Evolutionary conservation across 2,113 vertebrate genomes (phyloP), one percentile per base, ranked within the genome.

Genomic region (Cathartes aura): DNA sequence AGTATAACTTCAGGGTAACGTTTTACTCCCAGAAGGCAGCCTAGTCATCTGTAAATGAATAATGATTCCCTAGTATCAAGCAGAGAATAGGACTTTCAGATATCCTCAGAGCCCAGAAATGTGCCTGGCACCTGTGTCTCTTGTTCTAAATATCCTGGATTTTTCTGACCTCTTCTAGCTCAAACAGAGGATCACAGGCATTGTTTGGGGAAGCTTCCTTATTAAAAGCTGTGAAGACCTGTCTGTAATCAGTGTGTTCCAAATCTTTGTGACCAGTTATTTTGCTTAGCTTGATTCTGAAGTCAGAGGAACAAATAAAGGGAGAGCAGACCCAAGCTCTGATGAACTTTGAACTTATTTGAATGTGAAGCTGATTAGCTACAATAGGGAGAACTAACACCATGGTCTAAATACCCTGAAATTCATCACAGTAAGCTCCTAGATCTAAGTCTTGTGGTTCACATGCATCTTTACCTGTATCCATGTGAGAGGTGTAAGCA

Each of bases 281-380:
- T 95, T 95, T 87, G 53, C 53, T 87, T 55, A 79, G 73, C 50
- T 89, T 67, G 55, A 68, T 95, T 96, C 53, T 95, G 42, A 91
- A 95, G 81, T 82, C 58, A 66, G 79, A 90, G 73, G 74, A 90
- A 56, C 93, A 95, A 95, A 96, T 94, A 95, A 84, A 94, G 67
- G 67, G 78, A 95, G 84, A 96, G 26, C 84, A 96, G 70, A 68
- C 40, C 70, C 70, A 81, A 62, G 78, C 78, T 88, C 42, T 82
- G 59, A 64, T 55, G 95, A 93, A 93, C 93, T 96, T 97, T 96
- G 95, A 96, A 42, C 94, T 92, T 80, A 91, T 29, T 91, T 76
- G 84, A 71, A 94, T 43, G 32, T 91, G 95, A 90, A 81, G 50
- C 87, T 88, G 78, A 85, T 89, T 94, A 92, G 70, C 78, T 84